Percentiles rank a stretch among this genome's conserved stretches.
Conservation (phyloP, 2,113 vertebrate genomes). For the Sorex araneus region DNA sequence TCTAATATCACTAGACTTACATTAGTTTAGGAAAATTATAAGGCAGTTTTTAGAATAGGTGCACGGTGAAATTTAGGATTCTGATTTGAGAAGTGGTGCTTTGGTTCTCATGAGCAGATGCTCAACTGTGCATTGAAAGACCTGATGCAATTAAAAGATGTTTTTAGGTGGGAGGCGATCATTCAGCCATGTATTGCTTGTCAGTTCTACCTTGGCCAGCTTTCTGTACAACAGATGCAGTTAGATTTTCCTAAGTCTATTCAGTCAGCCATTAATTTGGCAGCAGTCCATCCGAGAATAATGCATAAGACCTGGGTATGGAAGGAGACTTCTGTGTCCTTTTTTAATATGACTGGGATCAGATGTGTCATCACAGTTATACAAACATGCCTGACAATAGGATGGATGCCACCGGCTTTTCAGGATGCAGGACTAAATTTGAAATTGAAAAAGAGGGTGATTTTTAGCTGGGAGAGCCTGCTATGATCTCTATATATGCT, state of each 20-base stretch:
- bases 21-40: slow-evolving; percentile 82
- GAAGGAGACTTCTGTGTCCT: slow-evolving; percentile 55
- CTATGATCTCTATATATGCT: neutral
- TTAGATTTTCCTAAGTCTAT: slow-evolving; percentile 72
- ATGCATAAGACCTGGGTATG: slow-evolving; percentile 44
- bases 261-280: slow-evolving; percentile 69
- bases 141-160: slow-evolving; percentile 87
- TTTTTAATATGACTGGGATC: slow-evolving; percentile 64
- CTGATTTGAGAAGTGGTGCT: slow-evolving; percentile 83
- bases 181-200: slow-evolving; percentile 79
- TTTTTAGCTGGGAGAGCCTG: neutral
- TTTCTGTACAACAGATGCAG: slow-evolving; percentile 80
- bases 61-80: slow-evolving; percentile 66
- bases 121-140: slow-evolving; percentile 84
- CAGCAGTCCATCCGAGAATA: slow-evolving; percentile 60
- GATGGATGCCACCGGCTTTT: neutral
- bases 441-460: neutral
- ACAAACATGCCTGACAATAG: neutral
- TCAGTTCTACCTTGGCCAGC: slow-evolving; percentile 85
- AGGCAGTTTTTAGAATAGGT: slow-evolving; percentile 62
- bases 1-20: slow-evolving; percentile 73
- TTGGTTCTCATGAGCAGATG: slow-evolving; percentile 89
- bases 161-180: slow-evolving; percentile 85
- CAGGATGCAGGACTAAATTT: neutral
- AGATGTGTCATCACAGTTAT: neutral